phyloP scores from a whole-genome alignment of 2,797 vertebrate genomes.

The Eupleurogrammus muticus region DNA sequence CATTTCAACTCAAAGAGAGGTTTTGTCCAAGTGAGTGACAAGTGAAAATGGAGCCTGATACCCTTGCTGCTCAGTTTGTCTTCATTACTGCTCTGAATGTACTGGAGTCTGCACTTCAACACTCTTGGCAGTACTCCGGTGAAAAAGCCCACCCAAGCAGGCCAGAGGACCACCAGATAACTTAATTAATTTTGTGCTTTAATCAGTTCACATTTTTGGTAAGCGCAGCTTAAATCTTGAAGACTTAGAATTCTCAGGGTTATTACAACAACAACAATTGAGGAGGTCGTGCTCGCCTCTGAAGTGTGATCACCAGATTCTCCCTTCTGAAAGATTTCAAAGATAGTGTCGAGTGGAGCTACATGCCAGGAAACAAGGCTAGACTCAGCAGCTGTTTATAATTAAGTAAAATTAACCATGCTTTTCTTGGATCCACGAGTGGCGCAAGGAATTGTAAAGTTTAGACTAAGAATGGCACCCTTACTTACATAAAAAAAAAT shows the following conservation, averaged over 20 bases:
- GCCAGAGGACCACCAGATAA: no score
- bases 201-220: slow-evolving; percentile 8
- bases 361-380: not conserved
- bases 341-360: not conserved
- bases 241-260: not conserved
- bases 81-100: not conserved
- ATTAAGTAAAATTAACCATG: not conserved
- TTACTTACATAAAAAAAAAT: not conserved
- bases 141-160: no score
- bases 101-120: not conserved
- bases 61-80: not conserved
- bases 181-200: not conserved
- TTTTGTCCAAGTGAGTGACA: not conserved
- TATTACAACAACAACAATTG: slow-evolving; percentile 1
- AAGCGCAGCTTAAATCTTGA: not conserved
- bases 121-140: not conserved
- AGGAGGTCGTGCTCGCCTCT: slow-evolving; percentile 12
- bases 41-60: not conserved
- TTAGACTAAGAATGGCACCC: not conserved
- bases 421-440: not conserved
- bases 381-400: not conserved
- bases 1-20: not conserved
- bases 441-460: not conserved
- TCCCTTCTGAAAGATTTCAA: not conserved
- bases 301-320: slow-evolving; percentile 15